Base-by-base conservation (phyloP, 1,140 invertebrate species). In the Drosophila auraria region DNA sequence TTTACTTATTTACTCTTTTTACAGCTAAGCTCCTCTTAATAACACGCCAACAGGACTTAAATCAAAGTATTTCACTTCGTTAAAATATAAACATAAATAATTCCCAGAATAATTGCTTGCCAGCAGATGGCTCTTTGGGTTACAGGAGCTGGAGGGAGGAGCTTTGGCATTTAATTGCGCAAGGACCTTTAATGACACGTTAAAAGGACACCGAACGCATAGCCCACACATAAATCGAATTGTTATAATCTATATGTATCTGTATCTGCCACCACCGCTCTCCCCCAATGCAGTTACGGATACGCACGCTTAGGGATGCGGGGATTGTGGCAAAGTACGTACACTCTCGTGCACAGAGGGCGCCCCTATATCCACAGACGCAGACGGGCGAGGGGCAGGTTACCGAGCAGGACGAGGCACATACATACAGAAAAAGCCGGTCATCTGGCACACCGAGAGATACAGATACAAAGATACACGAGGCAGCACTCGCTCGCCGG, bases 121-220 rank as follows among this genome's bases (percentile, higher is more conserved):
- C 50, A n/a, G 40, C 57, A 59, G 57, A 44, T 47, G 42, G 58
- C 30, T 60, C 58, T 33, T 20, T 27, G 58, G 15, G 30, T 59
- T 65, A 59, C 25, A 59, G 17, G 30, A 33, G 25, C 42, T 44
- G 38, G 11, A 8, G 7, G 38, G 11, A 14, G 7, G 17, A 14
- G 51, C 30, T 36, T 42, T 64, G 62, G 62, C 9, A 64, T 64
- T 64, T 64, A 60, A 20, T 54, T 17, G 27, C 7, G 62, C 76
- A 80, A 84, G 82, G 83, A 84, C 82, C 82, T 84, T 83, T 73
- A 81, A 84, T 81, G 80, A 77, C 54, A 40, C 47, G 60, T 51
- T 56, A 58, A 68, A 79, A 76, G 76, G 66, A 62, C 53, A 66
- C 40, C 36, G 40, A 59, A 58, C 45, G 60, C 56, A 56, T 47